Evolutionary conservation across 1,140 invertebrate species (phyloP).

Genomic region (Manduca sexta): DNA sequence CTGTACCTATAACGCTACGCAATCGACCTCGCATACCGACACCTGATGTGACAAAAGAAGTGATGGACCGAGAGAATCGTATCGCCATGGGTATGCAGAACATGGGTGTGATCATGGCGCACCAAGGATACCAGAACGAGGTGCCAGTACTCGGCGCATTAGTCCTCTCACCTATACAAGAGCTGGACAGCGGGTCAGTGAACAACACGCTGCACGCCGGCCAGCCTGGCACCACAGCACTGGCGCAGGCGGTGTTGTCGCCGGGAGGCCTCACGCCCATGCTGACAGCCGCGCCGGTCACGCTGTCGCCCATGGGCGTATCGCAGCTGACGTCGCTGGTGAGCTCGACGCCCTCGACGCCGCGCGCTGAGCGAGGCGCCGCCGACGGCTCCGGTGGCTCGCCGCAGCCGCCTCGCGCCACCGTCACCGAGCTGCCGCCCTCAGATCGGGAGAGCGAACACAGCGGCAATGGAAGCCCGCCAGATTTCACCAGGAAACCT

Average conservation of each 20-base stretch:
- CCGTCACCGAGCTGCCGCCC: conserved; percentile 43
- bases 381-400: conserved; percentile 27
- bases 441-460: conserved; percentile 56
- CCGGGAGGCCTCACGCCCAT: conserved; percentile 77
- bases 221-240: conserved; percentile 78
- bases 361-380: conserved; percentile 35
- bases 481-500: conserved; percentile 44
- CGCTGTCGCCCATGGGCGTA: conserved; percentile 60
- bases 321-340: conserved; percentile 58
- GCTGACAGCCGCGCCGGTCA: conserved; percentile 72
- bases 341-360: conserved; percentile 60
- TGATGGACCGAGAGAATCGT: conserved; percentile 79
- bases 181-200: conserved; percentile 79
- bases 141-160: conserved; percentile 82
- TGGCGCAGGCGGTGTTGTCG: conserved; percentile 81
- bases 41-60: conserved; percentile 87
- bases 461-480: conserved; percentile 36
- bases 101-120: conserved; percentile 79
- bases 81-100: conserved; percentile 71
- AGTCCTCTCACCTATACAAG: conserved; percentile 85
- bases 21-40: conserved; percentile 89
- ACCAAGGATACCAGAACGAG: conserved; percentile 76
- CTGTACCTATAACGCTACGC: conserved; percentile 78
- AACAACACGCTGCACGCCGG: conserved; percentile 81
- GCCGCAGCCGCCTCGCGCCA: conserved; percentile 38